Percentiles rank a stretch among this genome's conserved stretches.
Evolutionary conservation across 2,797 vertebrate species (phyloP).

Genomic region (Centroberyx gerrardi): DNA sequence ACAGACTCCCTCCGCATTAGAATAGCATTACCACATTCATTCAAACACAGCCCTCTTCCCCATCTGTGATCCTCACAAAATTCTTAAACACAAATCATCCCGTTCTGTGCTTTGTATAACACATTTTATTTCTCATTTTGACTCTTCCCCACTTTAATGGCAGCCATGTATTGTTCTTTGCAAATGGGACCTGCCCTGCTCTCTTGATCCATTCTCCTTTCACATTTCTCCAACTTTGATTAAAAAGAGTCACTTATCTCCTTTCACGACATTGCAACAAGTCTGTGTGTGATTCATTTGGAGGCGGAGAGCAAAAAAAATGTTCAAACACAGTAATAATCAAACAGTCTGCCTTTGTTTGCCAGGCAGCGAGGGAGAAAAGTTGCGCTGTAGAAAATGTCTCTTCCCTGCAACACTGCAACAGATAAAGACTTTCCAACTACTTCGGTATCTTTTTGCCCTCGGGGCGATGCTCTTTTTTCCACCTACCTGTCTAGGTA

Average conservation of each 20-base stretch:
- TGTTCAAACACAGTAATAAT: slow-evolving; percentile 36
- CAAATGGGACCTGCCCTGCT: slow-evolving; percentile 12
- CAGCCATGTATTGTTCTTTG: slow-evolving; percentile 4
- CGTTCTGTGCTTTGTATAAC: slow-evolving; percentile 1
- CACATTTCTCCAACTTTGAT: slow-evolving; percentile 41
- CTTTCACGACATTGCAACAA: slow-evolving; percentile 42
- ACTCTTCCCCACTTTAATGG: slow-evolving; percentile 17
- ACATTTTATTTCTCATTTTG: slow-evolving; percentile 29
- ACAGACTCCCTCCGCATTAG: slow-evolving; percentile 19
- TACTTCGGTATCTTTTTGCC: slow-evolving; percentile 73
- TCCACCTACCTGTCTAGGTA: slow-evolving; percentile 69
- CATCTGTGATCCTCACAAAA: slow-evolving; percentile 2
- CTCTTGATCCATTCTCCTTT: slow-evolving; percentile 31
- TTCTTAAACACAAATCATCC: slow-evolving; percentile 7
- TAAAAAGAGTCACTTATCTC: slow-evolving; percentile 51
- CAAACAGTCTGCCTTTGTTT: slow-evolving; percentile 57
- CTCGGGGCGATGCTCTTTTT: slow-evolving; percentile 69
- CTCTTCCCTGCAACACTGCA: slow-evolving; percentile 55
- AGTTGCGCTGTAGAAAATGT: slow-evolving; percentile 63
- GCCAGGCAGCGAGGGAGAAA: slow-evolving; percentile 54
- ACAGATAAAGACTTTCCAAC: slow-evolving; percentile 79
- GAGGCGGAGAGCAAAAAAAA: slow-evolving; percentile 43
- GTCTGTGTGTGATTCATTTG: slow-evolving; percentile 48
- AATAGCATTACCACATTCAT: slow-evolving; percentile 18
- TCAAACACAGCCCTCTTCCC: slow-evolving; percentile 23